Evolutionary conservation across 2,888 invertebrate species (phyloP).

Genomic region (Phlogophora meticulosa): DNA sequence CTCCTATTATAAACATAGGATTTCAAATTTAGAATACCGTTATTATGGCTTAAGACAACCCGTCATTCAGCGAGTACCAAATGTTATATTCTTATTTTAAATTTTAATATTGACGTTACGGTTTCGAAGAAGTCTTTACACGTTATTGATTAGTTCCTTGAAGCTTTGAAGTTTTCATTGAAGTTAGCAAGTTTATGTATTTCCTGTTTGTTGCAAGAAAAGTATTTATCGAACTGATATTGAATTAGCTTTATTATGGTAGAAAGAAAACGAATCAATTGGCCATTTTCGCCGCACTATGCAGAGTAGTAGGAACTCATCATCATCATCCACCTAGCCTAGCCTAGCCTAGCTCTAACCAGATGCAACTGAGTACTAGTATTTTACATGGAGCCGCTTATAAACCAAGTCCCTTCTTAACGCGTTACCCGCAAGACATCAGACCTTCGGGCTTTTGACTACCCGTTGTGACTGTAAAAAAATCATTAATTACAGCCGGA

Average conservation of each 20-base stretch:
- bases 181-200: not conserved
- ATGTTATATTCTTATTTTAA: not conserved
- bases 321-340: too few species aligned
- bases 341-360: too few species aligned
- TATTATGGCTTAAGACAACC: conserved; percentile 5
- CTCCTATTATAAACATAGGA: conserved; percentile 42
- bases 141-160: not conserved
- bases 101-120: not conserved
- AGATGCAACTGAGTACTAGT: too few species aligned
- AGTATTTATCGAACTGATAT: not conserved
- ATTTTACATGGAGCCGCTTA: too few species aligned
- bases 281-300: too few species aligned
- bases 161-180: not conserved
- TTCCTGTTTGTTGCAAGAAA: not conserved
- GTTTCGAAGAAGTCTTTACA: not conserved
- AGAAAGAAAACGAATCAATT: not conserved
- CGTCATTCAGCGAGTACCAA: conserved; percentile 14
- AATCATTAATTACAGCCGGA: too few species aligned
- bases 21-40: conserved; percentile 37
- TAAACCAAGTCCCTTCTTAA: too few species aligned
- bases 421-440: too few species aligned
- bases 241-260: not conserved
- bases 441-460: too few species aligned
- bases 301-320: too few species aligned
- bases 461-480: too few species aligned